phyloP scores from a whole-genome alignment of 2,113 vertebrate species.

The Nettapus auritus region DNA sequence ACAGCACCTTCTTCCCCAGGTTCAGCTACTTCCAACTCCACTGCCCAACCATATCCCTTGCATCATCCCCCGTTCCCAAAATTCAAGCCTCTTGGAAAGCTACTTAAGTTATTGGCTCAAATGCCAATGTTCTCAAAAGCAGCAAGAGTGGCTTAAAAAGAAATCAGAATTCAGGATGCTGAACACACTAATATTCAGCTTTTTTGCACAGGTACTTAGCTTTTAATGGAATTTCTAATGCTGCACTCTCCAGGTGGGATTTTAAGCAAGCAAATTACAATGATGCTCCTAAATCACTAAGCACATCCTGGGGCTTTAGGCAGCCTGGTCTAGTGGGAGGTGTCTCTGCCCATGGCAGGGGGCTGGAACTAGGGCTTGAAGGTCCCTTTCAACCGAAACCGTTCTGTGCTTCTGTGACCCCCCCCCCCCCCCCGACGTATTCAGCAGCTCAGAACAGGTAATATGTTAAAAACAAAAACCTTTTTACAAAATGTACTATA shows the following conservation, averaged over 20 bases:
- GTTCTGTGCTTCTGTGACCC: no score
- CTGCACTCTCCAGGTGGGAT: neutral
- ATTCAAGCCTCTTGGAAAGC: neutral
- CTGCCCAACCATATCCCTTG: neutral
- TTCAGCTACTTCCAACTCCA: no score
- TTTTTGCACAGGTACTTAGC: neutral
- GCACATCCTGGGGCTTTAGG: no score
- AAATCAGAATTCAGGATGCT: neutral
- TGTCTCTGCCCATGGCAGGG: no score
- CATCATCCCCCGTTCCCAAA: neutral
- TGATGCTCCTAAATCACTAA: neutral
- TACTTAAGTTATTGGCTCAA: neutral
- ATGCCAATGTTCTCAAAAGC: neutral
- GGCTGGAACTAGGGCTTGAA: no score
- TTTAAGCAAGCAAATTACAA: neutral
- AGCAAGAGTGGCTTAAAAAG: fast-evolving
- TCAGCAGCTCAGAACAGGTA: neutral
- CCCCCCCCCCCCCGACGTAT: neutral
- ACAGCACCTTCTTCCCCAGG: neutral
- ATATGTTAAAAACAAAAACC: neutral
- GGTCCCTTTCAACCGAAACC: no score
- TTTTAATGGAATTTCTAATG: neutral
- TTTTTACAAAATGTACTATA: neutral
- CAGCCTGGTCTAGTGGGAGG: no score
- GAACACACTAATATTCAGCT: neutral